These are phyloP conservation scores for Trichonephila clavata DNA, from an alignment of 1,140 invertebrate genomes.

Conservation along the genomic window DNA sequence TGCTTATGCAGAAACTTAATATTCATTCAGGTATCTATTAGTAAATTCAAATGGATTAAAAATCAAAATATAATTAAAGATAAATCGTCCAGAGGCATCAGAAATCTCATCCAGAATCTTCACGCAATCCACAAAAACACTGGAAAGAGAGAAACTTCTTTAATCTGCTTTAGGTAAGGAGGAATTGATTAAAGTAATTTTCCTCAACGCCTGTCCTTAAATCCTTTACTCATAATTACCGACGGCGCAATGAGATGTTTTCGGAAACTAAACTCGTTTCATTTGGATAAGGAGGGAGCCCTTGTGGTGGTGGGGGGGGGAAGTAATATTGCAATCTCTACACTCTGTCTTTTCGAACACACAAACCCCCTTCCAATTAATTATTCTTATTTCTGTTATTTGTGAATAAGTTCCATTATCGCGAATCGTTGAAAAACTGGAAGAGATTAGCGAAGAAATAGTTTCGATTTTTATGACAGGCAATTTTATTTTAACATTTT, in stretches of 20 bases:
- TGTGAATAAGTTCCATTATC: not conserved
- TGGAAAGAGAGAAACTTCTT: not conserved
- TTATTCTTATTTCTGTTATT: not conserved
- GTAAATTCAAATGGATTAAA: too few relatives aligned
- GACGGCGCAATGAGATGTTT: not conserved
- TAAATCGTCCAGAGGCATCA: not conserved
- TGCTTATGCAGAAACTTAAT: too few relatives aligned
- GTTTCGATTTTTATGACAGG: not conserved
- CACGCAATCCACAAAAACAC: too few relatives aligned
- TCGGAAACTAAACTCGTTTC: not conserved
- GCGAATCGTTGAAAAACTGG: not conserved
- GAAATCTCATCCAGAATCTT: not conserved
- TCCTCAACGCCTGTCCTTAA: not conserved
- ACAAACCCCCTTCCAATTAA: not conserved
- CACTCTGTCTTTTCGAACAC: not conserved
- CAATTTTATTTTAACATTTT: not conserved
- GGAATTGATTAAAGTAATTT: not conserved
- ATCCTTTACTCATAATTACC: not conserved
- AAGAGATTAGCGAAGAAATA: not conserved
- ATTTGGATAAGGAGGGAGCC: not conserved
- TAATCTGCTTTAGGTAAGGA: not conserved
- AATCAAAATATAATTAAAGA: not conserved
- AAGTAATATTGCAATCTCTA: not conserved
- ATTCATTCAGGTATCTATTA: too few relatives aligned
- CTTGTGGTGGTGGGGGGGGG: not conserved